Percentiles rank a stretch among this genome's conserved stretches.
Evolutionary conservation across 2,797 vertebrate species (phyloP).

Genomic region (Echeneis naucrates): DNA sequence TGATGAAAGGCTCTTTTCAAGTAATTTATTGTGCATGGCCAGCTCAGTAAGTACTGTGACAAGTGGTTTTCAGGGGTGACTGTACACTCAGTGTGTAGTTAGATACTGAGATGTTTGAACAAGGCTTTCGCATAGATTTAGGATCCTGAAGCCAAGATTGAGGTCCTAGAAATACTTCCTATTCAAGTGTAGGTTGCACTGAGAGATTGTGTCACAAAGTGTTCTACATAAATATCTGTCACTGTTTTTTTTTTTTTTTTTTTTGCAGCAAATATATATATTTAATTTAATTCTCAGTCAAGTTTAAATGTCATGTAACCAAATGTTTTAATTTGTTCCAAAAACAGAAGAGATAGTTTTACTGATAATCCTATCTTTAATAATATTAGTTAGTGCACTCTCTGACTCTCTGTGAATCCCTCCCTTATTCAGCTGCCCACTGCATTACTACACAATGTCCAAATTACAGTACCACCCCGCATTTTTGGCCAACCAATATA

Average conservation of each 20-base stretch:
- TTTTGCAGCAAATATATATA: background rate
- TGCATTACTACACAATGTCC: background rate
- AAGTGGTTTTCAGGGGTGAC: background rate
- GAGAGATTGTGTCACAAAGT: background rate
- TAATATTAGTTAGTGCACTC: background rate
- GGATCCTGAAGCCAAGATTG: background rate
- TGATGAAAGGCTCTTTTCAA: conserved; percentile 6
- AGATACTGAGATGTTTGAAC: background rate
- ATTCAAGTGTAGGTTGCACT: background rate
- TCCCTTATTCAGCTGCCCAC: background rate
- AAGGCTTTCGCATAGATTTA: background rate
- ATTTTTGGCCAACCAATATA: background rate
- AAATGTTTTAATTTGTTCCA: background rate
- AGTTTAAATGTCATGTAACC: background rate
- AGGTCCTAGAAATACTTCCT: background rate
- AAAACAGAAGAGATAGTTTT: background rate
- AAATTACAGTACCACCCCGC: background rate
- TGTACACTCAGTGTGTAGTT: conserved; percentile 3
- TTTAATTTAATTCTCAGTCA: background rate
- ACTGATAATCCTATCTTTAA: background rate
- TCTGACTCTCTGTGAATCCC: background rate
- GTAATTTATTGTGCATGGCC: background rate
- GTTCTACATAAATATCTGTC: background rate
- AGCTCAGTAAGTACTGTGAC: background rate
- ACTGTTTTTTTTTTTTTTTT: conserved; percentile 1